phyloP scores from a whole-genome alignment of 2,113 vertebrate species.

The Lonchura striata region DNA sequence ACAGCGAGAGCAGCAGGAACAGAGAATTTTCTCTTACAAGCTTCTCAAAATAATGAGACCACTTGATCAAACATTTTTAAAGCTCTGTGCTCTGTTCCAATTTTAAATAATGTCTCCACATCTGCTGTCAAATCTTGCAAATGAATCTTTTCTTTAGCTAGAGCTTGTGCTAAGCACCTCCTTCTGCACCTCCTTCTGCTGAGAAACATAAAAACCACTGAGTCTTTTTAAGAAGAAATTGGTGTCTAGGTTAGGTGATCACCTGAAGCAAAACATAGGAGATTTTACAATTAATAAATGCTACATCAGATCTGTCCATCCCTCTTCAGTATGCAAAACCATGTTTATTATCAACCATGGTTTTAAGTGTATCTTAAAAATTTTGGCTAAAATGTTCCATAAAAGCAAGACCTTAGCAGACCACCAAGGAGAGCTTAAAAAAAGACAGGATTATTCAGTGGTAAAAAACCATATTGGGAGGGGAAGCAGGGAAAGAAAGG shows the following conservation, averaged over 20 bases:
- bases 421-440: slow-evolving; percentile 31
- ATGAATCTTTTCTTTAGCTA: neutral
- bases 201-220: neutral
- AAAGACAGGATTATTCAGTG: slow-evolving; percentile 22
- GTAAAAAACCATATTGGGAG: slow-evolving; percentile 12
- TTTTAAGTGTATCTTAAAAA: neutral
- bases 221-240: neutral
- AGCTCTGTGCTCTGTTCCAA: neutral
- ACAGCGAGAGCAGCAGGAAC: neutral
- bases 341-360: neutral
- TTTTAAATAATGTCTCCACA: neutral
- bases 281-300: neutral
- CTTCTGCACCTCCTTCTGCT: neutral
- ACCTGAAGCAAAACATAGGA: neutral
- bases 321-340: neutral
- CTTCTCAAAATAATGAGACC: neutral
- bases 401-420: neutral
- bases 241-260: neutral
- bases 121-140: neutral
- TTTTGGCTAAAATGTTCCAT: neutral
- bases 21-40: neutral
- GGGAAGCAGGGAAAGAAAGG: neutral
- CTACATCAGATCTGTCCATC: neutral
- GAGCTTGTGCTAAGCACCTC: neutral
- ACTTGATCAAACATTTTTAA: neutral